Evolutionary conservation across 2,113 vertebrate genomes (phyloP).

Genomic region (Galeopterus variegatus): DNA sequence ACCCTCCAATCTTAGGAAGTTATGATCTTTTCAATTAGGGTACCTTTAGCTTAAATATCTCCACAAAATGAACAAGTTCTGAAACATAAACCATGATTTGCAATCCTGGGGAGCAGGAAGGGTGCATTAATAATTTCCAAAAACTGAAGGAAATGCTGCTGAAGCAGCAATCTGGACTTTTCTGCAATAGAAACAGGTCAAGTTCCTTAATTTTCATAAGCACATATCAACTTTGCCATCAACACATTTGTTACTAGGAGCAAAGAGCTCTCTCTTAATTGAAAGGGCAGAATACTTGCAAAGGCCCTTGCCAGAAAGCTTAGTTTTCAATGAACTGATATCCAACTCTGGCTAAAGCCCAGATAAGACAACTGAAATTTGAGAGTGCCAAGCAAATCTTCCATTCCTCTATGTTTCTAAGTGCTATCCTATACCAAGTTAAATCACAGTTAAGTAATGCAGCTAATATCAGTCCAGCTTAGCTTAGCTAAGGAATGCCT

Average conservation of each 20-base stretch:
- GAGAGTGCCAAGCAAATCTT: conserved; percentile 14
- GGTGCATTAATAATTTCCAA: neutral
- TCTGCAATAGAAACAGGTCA: neutral
- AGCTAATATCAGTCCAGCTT: neutral
- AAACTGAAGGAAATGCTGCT: neutral
- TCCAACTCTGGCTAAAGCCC: neutral
- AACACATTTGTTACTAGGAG: neutral
- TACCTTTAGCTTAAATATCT: neutral
- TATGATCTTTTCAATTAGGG: neutral
- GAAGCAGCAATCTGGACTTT: neutral
- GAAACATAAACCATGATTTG: neutral
- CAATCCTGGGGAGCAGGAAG: neutral
- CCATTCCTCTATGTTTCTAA: neutral
- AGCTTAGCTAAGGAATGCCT: neutral
- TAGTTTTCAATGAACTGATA: conserved; percentile 43
- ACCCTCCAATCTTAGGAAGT: neutral
- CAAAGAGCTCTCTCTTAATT: neutral
- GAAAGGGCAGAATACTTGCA: neutral
- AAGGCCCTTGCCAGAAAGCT: conserved; percentile 14
- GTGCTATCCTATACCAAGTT: neutral
- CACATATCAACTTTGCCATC: neutral
- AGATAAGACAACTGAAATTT: conserved; percentile 56
- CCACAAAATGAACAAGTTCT: neutral
- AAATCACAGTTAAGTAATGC: neutral
- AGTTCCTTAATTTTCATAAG: conserved; percentile 7